These are phyloP conservation scores for Selene dorsalis DNA, from an alignment of 2,797 vertebrate species.

Conservation along the genomic window DNA sequence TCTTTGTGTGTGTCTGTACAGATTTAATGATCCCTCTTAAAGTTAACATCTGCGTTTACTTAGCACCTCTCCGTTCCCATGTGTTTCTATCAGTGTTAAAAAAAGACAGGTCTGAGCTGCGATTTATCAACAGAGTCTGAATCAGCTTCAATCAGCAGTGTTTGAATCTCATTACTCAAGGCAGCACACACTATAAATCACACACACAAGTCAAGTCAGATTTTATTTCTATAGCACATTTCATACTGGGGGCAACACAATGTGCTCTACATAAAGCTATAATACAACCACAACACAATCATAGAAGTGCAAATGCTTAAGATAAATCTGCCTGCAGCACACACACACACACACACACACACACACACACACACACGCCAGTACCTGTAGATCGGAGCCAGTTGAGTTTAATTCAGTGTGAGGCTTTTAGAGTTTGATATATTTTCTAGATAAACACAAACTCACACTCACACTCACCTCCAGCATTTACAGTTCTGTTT, in stretches of 20 bases:
- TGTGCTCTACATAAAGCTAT: too few species aligned
- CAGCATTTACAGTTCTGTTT: constrained; percentile 4
- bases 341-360: too few species aligned
- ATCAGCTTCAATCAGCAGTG: constrained; percentile 15
- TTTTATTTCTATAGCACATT: not conserved
- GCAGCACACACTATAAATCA: constrained; percentile 2
- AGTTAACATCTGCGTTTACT: constrained; percentile 39
- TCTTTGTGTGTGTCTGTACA: not conserved
- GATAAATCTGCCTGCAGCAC: too few species aligned
- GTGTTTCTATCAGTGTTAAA: constrained; percentile 27
- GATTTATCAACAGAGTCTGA: constrained; percentile 25
- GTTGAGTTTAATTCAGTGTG: constrained; percentile 8
- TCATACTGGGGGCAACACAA: not conserved
- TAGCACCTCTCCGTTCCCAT: constrained; percentile 13
- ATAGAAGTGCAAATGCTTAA: too few species aligned
- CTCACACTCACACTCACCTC: not conserved
- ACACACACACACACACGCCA: too few species aligned
- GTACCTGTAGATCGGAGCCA: too few species aligned
- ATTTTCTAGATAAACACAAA: constrained; percentile 23
- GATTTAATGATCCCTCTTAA: constrained; percentile 10
- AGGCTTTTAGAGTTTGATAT: constrained; percentile 14
- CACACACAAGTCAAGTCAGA: not conserved
- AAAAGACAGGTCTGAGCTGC: constrained; percentile 1
- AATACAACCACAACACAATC: constrained; percentile 1
- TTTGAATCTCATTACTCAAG: constrained; percentile 36